Evolutionary conservation across 35 echinoderm and acorn worm species (phyloP), one percentile per base, ranked within the genome.

Genomic region (Heliocidaris erythrogramma): DNA sequence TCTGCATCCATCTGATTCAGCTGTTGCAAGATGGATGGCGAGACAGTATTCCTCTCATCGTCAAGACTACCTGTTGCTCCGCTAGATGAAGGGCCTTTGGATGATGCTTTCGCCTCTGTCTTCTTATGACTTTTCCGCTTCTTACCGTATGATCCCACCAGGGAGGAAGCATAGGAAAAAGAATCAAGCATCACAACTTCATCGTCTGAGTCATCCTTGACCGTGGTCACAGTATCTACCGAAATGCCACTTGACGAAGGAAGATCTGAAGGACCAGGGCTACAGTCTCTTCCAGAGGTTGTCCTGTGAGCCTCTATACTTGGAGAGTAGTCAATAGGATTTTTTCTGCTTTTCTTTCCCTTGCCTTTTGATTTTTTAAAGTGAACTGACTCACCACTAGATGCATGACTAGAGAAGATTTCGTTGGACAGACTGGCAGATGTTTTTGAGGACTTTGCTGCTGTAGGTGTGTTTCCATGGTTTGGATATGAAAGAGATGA

Each of bases 1-100:
- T 96, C 95, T n/a, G 93, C 65, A 31, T 96, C 95, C 92, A 96
- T 35, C 89, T 96, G 95, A 14, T 85, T 60, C 3, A 95, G 49
- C 27, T 59, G 94, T 30, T 90, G 32, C 71, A 95, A 24, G n/a
- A 88, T 47, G 31, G 85, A 65, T 35, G 94, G 71, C 4, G 94
- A 95, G 30, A 48, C 94, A 49, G 85, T 48, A 88, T 86, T 48
- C 84, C 48, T 89, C 17, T 78, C 65, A 48, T 89, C 87, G 3
- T 13, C 31, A 47, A 48, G 31, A 14, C 47, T 32, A 32, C 47
- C 87, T 48, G 32, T 18, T 47, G 87, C 87, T 18, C 87, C 32
- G 87, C 47, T 48, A 13, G 18, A 21, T 4, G 30, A 48, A 32
- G 31, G 32, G 87, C 31, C 24, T 24, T 31, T 89, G 32, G 87